Percentiles rank a stretch among this genome's conserved stretches.
phyloP scores from a whole-genome alignment of 2,113 vertebrate genomes.

The Barbus barbus region DNA sequence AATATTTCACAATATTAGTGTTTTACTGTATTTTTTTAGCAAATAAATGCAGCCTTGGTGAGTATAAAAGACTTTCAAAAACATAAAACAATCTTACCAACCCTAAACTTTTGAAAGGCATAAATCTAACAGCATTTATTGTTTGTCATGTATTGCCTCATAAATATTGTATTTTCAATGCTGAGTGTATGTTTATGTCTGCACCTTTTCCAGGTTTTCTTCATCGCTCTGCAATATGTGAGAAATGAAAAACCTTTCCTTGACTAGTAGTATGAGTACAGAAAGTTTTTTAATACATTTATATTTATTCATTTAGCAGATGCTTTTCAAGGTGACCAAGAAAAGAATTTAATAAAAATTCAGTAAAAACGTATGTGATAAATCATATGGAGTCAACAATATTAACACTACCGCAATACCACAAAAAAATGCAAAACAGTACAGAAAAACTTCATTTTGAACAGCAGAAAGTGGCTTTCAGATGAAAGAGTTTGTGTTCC shows the following conservation, averaged over 20 bases:
- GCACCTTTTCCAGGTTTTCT: background rate
- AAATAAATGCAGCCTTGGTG: too few species aligned
- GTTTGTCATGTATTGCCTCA: background rate
- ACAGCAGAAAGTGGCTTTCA: background rate
- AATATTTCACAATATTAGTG: too few species aligned
- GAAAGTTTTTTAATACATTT: background rate
- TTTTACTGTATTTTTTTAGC: too few species aligned
- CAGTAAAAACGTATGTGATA: background rate
- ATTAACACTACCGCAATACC: background rate
- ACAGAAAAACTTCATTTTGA: background rate
- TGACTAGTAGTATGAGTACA: background rate
- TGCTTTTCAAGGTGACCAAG: background rate
- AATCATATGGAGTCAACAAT: constrained; percentile 15
- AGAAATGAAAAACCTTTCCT: background rate
- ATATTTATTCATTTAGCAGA: background rate
- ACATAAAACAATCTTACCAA: too few species aligned
- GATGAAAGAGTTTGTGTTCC: background rate
- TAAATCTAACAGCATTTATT: background rate
- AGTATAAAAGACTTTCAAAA: too few species aligned
- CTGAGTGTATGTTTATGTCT: background rate
- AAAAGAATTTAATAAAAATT: background rate
- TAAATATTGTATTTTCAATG: too few species aligned
- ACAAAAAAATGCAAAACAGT: background rate
- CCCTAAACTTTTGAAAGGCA: too few species aligned
- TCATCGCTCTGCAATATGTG: background rate